Evolutionary conservation across 2,888 invertebrate species (phyloP).

Genomic region (Limenitis camilla): DNA sequence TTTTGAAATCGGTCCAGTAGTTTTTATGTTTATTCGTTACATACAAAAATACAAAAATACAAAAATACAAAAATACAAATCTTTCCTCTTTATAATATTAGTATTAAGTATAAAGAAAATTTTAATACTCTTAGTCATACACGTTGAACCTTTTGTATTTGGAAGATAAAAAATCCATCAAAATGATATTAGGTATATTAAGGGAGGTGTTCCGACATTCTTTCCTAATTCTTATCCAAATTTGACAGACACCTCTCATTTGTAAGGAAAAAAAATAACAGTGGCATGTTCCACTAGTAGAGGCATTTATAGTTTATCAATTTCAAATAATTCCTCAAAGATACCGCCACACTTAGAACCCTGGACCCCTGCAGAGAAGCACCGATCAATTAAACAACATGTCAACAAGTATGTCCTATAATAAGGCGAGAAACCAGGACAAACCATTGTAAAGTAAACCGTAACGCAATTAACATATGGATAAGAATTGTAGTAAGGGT

Average conservation of each 20-base stretch:
- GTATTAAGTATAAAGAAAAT: background rate
- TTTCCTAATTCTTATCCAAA: constrained; percentile 27
- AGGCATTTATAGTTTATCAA: constrained; percentile 70
- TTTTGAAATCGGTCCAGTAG: too few species aligned
- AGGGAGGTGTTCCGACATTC: constrained; percentile 15
- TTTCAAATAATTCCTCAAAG: constrained; percentile 70
- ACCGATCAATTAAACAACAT: constrained; percentile 75
- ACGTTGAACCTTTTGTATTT: background rate
- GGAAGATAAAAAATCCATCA: background rate
- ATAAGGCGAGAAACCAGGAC: constrained; percentile 50
- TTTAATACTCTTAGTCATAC: constrained; percentile 1
- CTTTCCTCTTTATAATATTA: too few species aligned
- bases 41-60: too few species aligned
- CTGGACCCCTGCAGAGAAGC: constrained; percentile 67
- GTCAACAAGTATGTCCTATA: constrained; percentile 73
- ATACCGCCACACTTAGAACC: constrained; percentile 59
- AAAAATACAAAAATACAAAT: too few species aligned
- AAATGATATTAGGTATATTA: constrained; percentile 1
- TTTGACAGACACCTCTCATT: constrained; percentile 39
- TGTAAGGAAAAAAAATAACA: constrained; percentile 53
- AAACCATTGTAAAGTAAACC: constrained; percentile 49
- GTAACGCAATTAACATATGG: constrained; percentile 52
- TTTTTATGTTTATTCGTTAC: too few species aligned
- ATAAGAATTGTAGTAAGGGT: constrained; percentile 41
- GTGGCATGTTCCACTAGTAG: constrained; percentile 69